A percentile compares a stretch with the other conserved stretches of the same genome.
These are phyloP conservation scores for Scaptomyza graminum DNA, from an alignment of 1,140 invertebrate genomes.

Conservation along the genomic window DNA sequence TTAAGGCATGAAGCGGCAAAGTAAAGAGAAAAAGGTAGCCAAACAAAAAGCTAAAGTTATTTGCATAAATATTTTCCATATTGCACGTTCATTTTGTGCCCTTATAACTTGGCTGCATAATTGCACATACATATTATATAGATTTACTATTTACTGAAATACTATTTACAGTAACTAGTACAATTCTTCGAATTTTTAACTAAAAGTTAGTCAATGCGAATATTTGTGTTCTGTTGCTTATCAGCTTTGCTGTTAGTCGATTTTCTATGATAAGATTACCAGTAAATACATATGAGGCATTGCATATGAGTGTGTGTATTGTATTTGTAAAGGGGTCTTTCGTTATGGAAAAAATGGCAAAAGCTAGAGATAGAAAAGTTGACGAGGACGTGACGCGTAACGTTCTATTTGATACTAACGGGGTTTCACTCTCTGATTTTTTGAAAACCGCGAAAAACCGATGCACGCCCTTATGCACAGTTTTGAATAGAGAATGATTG, in stretches of 20 bases:
- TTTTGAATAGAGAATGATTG: no score
- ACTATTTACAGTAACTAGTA: background rate
- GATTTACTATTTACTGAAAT: constrained; percentile 1
- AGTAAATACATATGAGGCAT: background rate
- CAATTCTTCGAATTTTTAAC: constrained; percentile 4
- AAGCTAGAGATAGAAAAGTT: background rate
- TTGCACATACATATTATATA: background rate
- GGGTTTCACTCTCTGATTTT: no score
- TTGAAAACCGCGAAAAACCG: no score
- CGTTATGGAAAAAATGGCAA: constrained; percentile 22
- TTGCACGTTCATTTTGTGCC: constrained; percentile 46
- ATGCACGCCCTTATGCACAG: no score
- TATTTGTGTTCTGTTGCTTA: constrained; percentile 27
- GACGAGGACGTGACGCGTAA: background rate
- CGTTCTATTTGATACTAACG: no score
- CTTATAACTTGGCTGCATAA: constrained; percentile 17
- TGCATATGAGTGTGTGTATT: constrained; percentile 5
- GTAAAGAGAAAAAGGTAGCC: background rate
- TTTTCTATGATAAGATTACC: constrained; percentile 46
- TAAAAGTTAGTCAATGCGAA: constrained; percentile 45
- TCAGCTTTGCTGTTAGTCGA: constrained; percentile 35
- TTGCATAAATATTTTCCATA: constrained; percentile 50
- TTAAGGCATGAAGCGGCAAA: background rate
- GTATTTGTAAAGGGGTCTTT: constrained; percentile 1
- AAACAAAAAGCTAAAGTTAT: constrained; percentile 34